Conservation (phyloP, 2,888 invertebrate genomes). For the Biston betularia region DNA sequence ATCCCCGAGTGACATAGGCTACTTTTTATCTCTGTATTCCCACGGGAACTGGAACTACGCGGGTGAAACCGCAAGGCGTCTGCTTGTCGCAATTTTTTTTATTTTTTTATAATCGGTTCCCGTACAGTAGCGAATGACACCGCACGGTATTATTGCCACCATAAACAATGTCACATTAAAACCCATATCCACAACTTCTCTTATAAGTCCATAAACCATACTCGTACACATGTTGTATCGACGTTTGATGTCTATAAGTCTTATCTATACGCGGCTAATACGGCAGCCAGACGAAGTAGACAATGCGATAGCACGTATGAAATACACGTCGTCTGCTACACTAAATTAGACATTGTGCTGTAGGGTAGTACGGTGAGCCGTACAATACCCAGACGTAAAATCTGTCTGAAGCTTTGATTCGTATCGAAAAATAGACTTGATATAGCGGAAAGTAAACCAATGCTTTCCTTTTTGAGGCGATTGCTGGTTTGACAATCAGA, state of each 20-base stretch:
- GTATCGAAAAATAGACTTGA: conserved; percentile 1
- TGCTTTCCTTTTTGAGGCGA: not conserved
- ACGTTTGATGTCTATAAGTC: conserved; percentile 26
- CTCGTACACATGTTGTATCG: not conserved
- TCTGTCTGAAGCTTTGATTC: conserved; percentile 12
- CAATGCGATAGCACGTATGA: conserved; percentile 42
- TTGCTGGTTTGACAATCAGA: no score
- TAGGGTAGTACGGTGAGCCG: conserved; percentile 15
- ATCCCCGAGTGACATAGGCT: no score
- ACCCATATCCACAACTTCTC: not conserved
- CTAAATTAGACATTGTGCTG: conserved; percentile 35
- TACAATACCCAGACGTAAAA: conserved; percentile 10
- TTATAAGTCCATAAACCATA: conserved; percentile 3
- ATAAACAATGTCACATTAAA: not conserved
- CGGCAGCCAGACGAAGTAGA: conserved; percentile 41
- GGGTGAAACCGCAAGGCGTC: no score
- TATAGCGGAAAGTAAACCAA: not conserved
- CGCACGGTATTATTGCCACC: not conserved
- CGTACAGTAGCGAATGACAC: not conserved
- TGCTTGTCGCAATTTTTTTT: no score
- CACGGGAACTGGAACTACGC: no score
- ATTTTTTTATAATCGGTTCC: no score
- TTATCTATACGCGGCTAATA: conserved; percentile 42
- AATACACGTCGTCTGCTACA: conserved; percentile 41
- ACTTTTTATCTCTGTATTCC: no score